Evolutionary conservation across 1,140 invertebrate species (phyloP).

Genomic region (Sycobia sp.): DNA sequence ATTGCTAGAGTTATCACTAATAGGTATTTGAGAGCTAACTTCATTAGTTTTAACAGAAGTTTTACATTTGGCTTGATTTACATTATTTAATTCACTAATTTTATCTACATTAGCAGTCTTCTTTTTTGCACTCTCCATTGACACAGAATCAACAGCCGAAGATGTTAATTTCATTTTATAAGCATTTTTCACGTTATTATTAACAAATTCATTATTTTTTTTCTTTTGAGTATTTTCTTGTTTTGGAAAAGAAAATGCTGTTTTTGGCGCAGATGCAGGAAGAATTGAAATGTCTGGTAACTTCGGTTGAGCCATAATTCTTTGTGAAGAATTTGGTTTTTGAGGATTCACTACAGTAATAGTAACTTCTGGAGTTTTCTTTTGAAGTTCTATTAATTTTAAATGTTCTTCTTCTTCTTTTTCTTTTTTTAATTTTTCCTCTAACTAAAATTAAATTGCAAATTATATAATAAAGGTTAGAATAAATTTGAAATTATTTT

Average conservation of each 20-base stretch:
- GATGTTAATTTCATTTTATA: conserved; percentile 27
- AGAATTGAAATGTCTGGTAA: conserved; percentile 58
- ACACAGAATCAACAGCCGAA: neutral
- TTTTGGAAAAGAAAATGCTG: conserved; percentile 9
- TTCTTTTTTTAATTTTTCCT: conserved; percentile 61
- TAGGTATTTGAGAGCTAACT: neutral
- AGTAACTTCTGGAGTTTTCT: conserved; percentile 62
- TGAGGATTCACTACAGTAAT: conserved; percentile 60
- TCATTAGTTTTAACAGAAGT: neutral
- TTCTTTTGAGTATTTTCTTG: conserved; percentile 23
- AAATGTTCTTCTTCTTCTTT: conserved; percentile 59
- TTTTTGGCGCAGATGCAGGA: conserved; percentile 39
- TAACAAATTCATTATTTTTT: conserved; percentile 18
- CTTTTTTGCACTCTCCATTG: conserved; percentile 29
- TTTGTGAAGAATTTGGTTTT: conserved; percentile 51
- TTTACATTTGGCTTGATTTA: conserved; percentile 27
- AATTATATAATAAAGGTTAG: neutral
- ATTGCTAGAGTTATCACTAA: neutral
- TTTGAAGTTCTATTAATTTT: conserved; percentile 57
- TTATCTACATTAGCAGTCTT: conserved; percentile 31
- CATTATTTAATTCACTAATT: conserved; percentile 13
- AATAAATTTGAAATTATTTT: too few species aligned
- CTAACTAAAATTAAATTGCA: conserved; percentile 48
- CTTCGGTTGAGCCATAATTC: conserved; percentile 47
- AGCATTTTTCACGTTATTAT: conserved; percentile 9